Base-by-base conservation (phyloP, 2,797 vertebrate genomes). In the Setipinna tenuifilis region DNA sequence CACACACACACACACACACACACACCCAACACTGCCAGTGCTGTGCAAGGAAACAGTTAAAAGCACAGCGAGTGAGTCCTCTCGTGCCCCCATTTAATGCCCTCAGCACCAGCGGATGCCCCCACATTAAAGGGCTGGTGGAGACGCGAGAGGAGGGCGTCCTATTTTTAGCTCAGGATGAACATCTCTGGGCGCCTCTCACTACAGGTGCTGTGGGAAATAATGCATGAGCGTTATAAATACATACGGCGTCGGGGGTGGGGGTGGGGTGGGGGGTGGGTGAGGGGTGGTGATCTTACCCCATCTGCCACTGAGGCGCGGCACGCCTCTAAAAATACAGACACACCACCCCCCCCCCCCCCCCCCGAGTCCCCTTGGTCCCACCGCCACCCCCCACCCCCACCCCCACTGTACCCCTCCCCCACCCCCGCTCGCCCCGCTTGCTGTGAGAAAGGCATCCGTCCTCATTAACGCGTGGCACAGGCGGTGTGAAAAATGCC, bases 221-320 rank as follows among this genome's bases (percentile, higher is more conserved):
- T 85, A 85, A 85, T 85, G 82, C 35, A 84, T 83, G 35, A 83
- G 81, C 0, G 25, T 41, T 84, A 84, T 83, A 86, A 81, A 85
- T 86, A 83, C 46, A 85, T 35, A 75, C 28, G 16, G 25, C 28
- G 28, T 85, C 81, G 71, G 44, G 78, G 82, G n/a, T n/a, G n/a
- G n/a, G n/a, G n/a, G n/a, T n/a, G n/a, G n/a, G n/a, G n/a, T n/a
- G n/a, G n/a, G n/a, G n/a, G n/a, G n/a, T n/a, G n/a, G n/a, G n/a
- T n/a, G n/a, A n/a, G n/a, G n/a, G n/a, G n/a, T n/a, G 81, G 83
- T 82, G 83, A 86, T 86, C 87, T 86, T 83, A 83, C 84, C 68
- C 68, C 68, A 83, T 84, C 83, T 86, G 88, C 86, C 86, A 87
- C 82, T 19, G 46, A 57, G 61, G 31, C 81, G 48, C 48, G 68